Percentiles rank a stretch among this genome's conserved stretches.
These are phyloP conservation scores for Siniperca chuatsi DNA, from an alignment of 2,113 vertebrate genomes.

Conservation along the genomic window DNA sequence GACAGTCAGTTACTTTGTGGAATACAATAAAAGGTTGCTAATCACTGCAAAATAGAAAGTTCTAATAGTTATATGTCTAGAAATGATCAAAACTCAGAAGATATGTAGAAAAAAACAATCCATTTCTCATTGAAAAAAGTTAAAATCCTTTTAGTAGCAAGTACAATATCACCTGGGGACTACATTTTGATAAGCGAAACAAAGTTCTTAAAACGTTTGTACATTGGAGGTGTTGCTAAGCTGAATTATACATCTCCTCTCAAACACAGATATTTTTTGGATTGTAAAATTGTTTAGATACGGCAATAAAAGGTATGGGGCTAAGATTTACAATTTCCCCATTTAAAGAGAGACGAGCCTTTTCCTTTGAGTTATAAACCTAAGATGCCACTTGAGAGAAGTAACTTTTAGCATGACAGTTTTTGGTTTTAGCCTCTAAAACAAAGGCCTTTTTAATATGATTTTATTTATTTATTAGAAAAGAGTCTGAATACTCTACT, in stretches of 20 bases:
- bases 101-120: background rate
- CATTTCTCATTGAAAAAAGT: too few relatives aligned
- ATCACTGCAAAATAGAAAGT: background rate
- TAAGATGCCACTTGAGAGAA: background rate
- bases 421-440: background rate
- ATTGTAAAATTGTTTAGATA: slow-evolving; percentile 9
- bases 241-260: background rate
- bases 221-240: background rate
- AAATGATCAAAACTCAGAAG: background rate
- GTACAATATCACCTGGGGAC: background rate
- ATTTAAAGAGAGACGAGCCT: background rate
- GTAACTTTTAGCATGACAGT: background rate
- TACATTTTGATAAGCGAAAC: background rate
- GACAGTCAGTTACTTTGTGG: background rate
- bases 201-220: background rate
- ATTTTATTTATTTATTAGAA: background rate
- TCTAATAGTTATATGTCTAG: background rate
- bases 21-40: background rate
- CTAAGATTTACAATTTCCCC: too few relatives aligned
- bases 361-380: background rate
- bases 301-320: background rate
- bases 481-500: background rate
- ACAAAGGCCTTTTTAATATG: background rate
- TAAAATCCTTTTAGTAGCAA: background rate
- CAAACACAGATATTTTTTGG: slow-evolving; percentile 1